Evolutionary conservation across 2,113 vertebrate species (phyloP).

Genomic region (Pseudorectes ferrugineus): DNA sequence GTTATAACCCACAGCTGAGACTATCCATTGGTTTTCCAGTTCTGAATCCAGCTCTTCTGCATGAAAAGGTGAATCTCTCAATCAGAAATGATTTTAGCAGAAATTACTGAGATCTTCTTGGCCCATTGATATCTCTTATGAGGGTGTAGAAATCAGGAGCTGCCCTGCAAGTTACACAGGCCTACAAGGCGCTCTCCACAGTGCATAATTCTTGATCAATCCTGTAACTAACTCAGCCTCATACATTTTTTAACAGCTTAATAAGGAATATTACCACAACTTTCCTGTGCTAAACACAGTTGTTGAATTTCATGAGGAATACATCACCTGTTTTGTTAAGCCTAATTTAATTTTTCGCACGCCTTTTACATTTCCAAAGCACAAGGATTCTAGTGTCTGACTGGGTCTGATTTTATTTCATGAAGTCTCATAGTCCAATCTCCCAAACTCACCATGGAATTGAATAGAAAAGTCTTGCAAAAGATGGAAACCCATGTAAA

Average conservation of each 20-base stretch:
- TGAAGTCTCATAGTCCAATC: neutral
- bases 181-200: neutral
- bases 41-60: neutral
- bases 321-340: neutral
- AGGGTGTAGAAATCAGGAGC: neutral
- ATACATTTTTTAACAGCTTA: neutral
- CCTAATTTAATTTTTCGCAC: neutral
- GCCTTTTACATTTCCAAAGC: neutral
- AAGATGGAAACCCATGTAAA: neutral
- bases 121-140: fast-evolving
- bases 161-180: fast-evolving
- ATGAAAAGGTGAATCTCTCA: fast-evolving
- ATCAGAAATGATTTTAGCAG: neutral
- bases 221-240: neutral
- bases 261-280: neutral
- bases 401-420: neutral
- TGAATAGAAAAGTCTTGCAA: neutral
- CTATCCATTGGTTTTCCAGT: neutral
- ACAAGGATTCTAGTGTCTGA: neutral
- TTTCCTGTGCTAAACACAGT: neutral
- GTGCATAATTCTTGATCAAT: neutral
- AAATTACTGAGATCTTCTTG: neutral
- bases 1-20: neutral
- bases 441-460: neutral
- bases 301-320: neutral